Base-by-base conservation (phyloP, 2,888 invertebrate genomes). In the Troglohyphantes excavatus region DNA sequence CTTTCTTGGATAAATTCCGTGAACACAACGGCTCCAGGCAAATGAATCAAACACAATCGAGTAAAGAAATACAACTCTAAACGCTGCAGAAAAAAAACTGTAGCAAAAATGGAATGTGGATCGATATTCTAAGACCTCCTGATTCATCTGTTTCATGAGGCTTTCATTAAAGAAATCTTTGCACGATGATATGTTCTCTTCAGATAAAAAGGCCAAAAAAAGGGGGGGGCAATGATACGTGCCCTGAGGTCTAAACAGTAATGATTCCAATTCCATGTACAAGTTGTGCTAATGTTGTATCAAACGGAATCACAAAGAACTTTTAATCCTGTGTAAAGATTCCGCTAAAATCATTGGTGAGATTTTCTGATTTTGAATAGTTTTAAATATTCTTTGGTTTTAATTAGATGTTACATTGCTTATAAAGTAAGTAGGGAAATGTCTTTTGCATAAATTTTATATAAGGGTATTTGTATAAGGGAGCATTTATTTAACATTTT, bases 111-210 rank as follows among this genome's bases (percentile, higher is more conserved):
- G 11, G 26, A 73, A 59, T 53, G n/a, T 17, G 9, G 53, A 27
- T 73, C 73, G 27, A 73, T 73, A 53, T 2, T 53, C n/a, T 19
- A 3, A 13, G 26, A 2, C 13, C 27, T 29, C 46, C n/a, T 19
- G 46, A 26, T 73, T 73, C 53, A 29, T 53, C n/a, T 19, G 5
- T 73, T 46, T 17, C 3, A 26, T 27, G n/a, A 27, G 27, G 27
- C 65, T 65, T 26, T 65, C 65, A 65, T 65, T 65, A 65, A 7
- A 26, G 13, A 23, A 65, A 53, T 53, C n/a, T n/a, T 53, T 53
- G n/a, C 53, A 17, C 5, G n/a, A 5, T n/a, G 53, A 53, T 53
- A 53, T 11, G 1, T 53, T 53, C 46, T 46, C 46, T 46, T 46
- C 6, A 46, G 46, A 46, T 46, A 13, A 46, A 46, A 46, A 2